A percentile compares a stretch with the other conserved stretches of the same genome.
Conservation (phyloP, 2,888 invertebrate species). For the Limenitis camilla region DNA sequence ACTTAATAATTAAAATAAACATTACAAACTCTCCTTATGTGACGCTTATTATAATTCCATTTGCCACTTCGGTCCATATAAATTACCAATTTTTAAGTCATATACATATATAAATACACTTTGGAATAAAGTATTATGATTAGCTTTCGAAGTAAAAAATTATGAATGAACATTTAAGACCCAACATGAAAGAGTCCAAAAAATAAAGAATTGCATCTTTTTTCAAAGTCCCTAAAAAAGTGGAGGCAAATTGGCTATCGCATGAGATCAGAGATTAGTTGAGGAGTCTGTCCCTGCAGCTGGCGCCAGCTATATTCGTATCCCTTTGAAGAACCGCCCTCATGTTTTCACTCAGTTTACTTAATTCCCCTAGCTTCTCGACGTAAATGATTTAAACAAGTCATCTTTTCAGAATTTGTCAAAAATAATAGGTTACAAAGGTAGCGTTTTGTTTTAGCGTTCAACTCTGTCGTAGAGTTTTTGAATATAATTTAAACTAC, state of each 20-base stretch:
- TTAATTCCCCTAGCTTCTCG: constrained; percentile 29
- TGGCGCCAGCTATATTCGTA: constrained; percentile 47
- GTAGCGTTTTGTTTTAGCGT: background rate
- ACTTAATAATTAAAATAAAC: no score
- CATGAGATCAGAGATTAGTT: constrained; percentile 17
- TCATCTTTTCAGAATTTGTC: constrained; percentile 16
- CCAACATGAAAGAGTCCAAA: background rate
- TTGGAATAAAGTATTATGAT: background rate
- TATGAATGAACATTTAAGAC: no score
- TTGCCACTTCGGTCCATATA: no score
- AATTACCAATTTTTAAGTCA: no score
- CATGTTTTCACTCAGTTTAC: constrained; percentile 43
- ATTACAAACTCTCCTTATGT: no score
- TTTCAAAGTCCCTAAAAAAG: constrained; percentile 1
- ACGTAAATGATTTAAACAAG: constrained; percentile 26
- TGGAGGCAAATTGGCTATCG: constrained; percentile 20
- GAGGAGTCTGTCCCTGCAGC: constrained; percentile 36
- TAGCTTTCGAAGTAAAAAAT: background rate
- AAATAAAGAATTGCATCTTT: background rate
- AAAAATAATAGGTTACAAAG: constrained; percentile 9
- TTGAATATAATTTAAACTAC: background rate
- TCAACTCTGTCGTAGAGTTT: background rate
- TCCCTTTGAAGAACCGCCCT: constrained; percentile 54
- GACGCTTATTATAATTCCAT: no score
- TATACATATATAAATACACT: no score